These are phyloP conservation scores for Odobenus rosmarus DNA, from an alignment of 2,113 vertebrate genomes.

Conservation along the genomic window DNA sequence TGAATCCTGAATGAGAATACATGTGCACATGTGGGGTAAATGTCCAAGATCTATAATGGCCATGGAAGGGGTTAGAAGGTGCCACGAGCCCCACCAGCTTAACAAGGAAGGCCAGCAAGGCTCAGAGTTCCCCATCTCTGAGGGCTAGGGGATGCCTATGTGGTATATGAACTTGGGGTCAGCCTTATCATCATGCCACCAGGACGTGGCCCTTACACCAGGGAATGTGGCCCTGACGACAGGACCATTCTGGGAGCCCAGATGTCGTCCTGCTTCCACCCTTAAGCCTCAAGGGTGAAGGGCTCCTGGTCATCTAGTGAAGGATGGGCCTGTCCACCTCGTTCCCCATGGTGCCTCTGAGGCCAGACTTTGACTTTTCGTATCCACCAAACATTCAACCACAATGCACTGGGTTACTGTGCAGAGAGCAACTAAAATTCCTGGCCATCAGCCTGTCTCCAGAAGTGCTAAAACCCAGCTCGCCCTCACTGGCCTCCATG, in stretches of 20 bases:
- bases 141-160: too few relatives aligned
- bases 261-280: not conserved
- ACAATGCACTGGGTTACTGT: not conserved
- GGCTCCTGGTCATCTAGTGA: not conserved
- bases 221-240: not conserved
- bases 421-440: not conserved
- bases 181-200: not conserved
- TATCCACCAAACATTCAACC: not conserved
- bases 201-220: not conserved
- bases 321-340: not conserved
- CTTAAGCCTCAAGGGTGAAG: not conserved
- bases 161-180: too few relatives aligned
- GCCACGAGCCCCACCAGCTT: not conserved
- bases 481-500: not conserved
- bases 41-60: not conserved
- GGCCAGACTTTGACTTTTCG: not conserved
- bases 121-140: too few relatives aligned
- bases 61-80: not conserved
- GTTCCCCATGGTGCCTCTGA: accelerated
- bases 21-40: too few relatives aligned
- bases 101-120: too few relatives aligned
- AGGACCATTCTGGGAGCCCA: not conserved
- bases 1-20: not conserved
- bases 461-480: not conserved
- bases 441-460: too few relatives aligned